Base-by-base conservation (phyloP, 1,140 invertebrate genomes). In the Drosophila mayri region DNA sequence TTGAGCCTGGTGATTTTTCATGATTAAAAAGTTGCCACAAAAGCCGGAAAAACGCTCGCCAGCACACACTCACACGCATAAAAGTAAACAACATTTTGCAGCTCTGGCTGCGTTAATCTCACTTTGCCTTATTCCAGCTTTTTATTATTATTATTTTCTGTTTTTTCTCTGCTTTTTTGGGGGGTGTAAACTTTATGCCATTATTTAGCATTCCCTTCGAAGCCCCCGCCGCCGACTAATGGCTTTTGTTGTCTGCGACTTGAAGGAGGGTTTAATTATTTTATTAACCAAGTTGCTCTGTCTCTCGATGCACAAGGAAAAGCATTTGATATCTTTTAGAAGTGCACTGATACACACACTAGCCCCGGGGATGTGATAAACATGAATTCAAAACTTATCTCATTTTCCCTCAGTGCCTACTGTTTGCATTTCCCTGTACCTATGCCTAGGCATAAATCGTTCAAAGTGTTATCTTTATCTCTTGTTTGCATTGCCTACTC, bases 381-480 rank as follows among this genome's bases (percentile, higher is more conserved):
- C n/a, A 52, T 35, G 49, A 35, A 52, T 20, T 52, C n/a, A 18
- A 35, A 12, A 50, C 18, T 30, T 52, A 52, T 52, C 28, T 52
- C 18, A 20, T 46, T 54, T 49, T 47, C 37, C 35, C 35, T 12
- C n/a, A 47, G 32, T 18, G 40, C 47, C 10, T n/a, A 55, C 38
- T 71, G 66, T 81, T 85, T 81, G 61, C 46, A 30, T 50, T 67
- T 49, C 46, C 47, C 41, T 63, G 62, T 62, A 68, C 77, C 52
- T 54, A 22, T 60, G 59, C 58, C 63, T 37, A 41, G 38, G 0
- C 80, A 84, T 90, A 88, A 88, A 88, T 88, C 85, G 84, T 88
- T 88, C 80, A 78, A 90, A 80, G n/a, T 66, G 59, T 58, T 84
- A 77, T 80, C 76, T 72, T 61, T 87, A 88, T 80, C 80, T 78